A percentile compares a stretch with the other conserved stretches of the same genome.
Evolutionary conservation across 1,140 invertebrate genomes (phyloP).

Genomic region (Dinothrombium tinctorium): DNA sequence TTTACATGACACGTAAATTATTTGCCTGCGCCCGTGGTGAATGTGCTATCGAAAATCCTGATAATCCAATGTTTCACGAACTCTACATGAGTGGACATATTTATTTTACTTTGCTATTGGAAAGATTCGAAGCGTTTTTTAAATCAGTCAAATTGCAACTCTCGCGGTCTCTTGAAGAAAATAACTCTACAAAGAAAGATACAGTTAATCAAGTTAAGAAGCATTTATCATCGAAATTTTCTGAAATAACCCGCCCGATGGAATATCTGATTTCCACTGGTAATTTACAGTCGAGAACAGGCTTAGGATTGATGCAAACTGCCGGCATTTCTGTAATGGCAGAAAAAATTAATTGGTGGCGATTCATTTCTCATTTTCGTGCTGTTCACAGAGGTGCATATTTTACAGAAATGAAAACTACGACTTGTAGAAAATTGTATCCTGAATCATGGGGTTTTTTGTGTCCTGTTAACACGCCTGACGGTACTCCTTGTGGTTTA

Average conservation of each 20-base stretch:
- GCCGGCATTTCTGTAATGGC: conserved; percentile 69
- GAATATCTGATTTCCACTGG: conserved; percentile 64
- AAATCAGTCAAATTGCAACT: too few species aligned
- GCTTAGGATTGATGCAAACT: conserved; percentile 56
- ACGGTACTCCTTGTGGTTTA: conserved; percentile 87
- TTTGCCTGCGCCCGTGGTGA: conserved; percentile 60
- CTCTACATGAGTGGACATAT: conserved; percentile 69
- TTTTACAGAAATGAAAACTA: conserved; percentile 87
- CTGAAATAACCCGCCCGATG: conserved; percentile 20
- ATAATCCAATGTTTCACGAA: conserved; percentile 89
- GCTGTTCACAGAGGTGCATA: conserved; percentile 83
- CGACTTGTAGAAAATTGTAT: conserved; percentile 68
- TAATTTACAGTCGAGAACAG: conserved; percentile 43
- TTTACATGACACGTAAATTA: conserved; percentile 73
- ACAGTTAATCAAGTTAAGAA: background rate
- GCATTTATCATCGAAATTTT: conserved; percentile 6
- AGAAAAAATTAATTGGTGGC: conserved; percentile 87
- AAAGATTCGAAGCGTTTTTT: conserved; percentile 21
- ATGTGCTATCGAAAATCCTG: conserved; percentile 57
- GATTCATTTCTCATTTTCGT: conserved; percentile 91
- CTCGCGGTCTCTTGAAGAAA: too few species aligned
- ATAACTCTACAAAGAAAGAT: background rate
- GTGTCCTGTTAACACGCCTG: conserved; percentile 60
- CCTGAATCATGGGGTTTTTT: conserved; percentile 80
- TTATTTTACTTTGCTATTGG: conserved; percentile 47